Evolutionary conservation across 2,113 vertebrate genomes (phyloP).

Genomic region (Laticauda laticaudata): DNA sequence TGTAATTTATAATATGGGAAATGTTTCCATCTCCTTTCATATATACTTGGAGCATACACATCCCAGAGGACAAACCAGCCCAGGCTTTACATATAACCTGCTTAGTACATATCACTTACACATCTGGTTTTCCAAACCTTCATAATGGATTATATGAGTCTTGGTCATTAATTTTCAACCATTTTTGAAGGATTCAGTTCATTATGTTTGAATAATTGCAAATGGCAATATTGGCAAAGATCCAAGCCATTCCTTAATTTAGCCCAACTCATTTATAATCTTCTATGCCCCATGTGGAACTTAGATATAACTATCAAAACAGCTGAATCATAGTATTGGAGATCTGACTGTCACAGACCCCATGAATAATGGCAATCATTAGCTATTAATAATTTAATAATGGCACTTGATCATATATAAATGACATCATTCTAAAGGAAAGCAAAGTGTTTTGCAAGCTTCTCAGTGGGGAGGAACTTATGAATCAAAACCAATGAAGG

Average conservation of each 20-base stretch:
- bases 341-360: neutral
- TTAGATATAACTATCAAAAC: conserved; percentile 11
- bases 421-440: neutral
- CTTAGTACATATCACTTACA: neutral
- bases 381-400: neutral
- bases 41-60: neutral
- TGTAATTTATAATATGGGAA: neutral
- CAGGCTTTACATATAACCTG: neutral
- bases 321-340: neutral
- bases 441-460: neutral
- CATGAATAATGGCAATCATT: neutral
- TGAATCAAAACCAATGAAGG: neutral
- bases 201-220: conserved; percentile 4
- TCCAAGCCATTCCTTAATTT: conserved; percentile 7
- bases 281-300: conserved; percentile 22
- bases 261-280: neutral
- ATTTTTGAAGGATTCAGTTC: conserved; percentile 7
- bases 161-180: neutral
- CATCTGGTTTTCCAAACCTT: neutral
- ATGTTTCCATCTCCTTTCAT: neutral
- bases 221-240: neutral
- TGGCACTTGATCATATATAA: neutral
- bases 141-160: neutral
- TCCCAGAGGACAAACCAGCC: neutral
- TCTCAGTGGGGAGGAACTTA: neutral